Evolutionary conservation across 2,113 vertebrate genomes (phyloP).

Genomic region (Brachionichthys hirsutus): DNA sequence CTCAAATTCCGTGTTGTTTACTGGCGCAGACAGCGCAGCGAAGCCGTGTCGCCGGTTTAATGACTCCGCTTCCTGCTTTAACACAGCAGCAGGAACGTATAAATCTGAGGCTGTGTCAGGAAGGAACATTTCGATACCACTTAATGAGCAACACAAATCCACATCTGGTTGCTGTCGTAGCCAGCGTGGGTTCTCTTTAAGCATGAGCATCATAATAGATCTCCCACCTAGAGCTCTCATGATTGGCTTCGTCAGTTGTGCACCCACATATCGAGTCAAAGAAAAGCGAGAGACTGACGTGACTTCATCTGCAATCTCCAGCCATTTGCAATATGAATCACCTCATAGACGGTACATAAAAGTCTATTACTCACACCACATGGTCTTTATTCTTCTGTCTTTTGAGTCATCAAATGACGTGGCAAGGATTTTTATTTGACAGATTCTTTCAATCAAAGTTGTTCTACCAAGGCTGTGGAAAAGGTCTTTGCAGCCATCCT

Average conservation of each 20-base stretch:
- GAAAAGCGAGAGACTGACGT: conserved; percentile 38
- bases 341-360: too few species aligned
- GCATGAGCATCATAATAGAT: conserved; percentile 35
- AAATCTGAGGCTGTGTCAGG: conserved; percentile 38
- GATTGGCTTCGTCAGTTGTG: conserved; percentile 41
- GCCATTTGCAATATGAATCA: too few species aligned
- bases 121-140: conserved; percentile 35
- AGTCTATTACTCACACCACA: not conserved
- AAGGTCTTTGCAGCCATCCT: too few species aligned
- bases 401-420: conserved; percentile 18
- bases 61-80: conserved; percentile 41
- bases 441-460: conserved; percentile 34
- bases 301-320: conserved; percentile 47
- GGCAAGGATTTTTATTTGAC: not conserved
- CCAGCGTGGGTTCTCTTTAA: conserved; percentile 34
- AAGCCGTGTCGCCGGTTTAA: conserved; percentile 39
- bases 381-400: conserved; percentile 2
- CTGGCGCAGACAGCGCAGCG: conserved; percentile 56
- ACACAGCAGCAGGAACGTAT: conserved; percentile 52
- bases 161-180: conserved; percentile 27
- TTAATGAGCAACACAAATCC: conserved; percentile 54
- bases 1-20: conserved; percentile 34
- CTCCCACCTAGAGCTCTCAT: conserved; percentile 36
- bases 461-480: too few species aligned
- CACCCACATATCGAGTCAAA: conserved; percentile 52